Conservation (phyloP, 2,888 invertebrate genomes). For the Desoria tigrina region DNA sequence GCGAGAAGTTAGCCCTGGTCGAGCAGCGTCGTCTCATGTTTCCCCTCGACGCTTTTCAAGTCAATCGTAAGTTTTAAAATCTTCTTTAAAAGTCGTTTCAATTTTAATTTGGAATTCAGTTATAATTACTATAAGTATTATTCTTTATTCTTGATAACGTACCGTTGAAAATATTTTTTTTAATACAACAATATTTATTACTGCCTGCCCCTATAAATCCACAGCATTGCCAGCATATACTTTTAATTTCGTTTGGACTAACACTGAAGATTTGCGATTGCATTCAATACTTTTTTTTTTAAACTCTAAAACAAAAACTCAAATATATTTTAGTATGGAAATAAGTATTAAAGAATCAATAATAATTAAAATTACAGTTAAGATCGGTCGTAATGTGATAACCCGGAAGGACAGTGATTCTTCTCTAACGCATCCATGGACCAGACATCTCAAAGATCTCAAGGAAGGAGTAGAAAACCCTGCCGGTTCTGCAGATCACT, state of each 20-base stretch:
- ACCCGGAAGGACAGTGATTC: conserved; percentile 17
- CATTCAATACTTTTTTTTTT: too few relatives aligned
- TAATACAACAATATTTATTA: too few relatives aligned
- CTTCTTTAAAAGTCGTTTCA: not conserved
- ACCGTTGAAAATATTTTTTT: not conserved
- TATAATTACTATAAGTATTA: conserved; percentile 2
- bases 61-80: conserved; percentile 19
- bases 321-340: too few relatives aligned
- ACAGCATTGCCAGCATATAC: too few relatives aligned
- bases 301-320: too few relatives aligned
- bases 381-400: conserved; percentile 31
- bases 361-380: conserved; percentile 17
- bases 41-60: conserved; percentile 35
- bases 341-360: too few relatives aligned
- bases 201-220: too few relatives aligned
- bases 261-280: too few relatives aligned
- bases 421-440: conserved; percentile 28
- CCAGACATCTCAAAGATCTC: conserved; percentile 12
- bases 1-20: conserved; percentile 18
- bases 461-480: conserved; percentile 18
- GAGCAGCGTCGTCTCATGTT: conserved; percentile 34
- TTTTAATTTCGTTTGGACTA: too few relatives aligned
- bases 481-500: conserved; percentile 25
- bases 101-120: too few relatives aligned
- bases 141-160: too few relatives aligned